Conservation (phyloP, 2,797 vertebrate genomes). For the Hippocampus kuda region DNA sequence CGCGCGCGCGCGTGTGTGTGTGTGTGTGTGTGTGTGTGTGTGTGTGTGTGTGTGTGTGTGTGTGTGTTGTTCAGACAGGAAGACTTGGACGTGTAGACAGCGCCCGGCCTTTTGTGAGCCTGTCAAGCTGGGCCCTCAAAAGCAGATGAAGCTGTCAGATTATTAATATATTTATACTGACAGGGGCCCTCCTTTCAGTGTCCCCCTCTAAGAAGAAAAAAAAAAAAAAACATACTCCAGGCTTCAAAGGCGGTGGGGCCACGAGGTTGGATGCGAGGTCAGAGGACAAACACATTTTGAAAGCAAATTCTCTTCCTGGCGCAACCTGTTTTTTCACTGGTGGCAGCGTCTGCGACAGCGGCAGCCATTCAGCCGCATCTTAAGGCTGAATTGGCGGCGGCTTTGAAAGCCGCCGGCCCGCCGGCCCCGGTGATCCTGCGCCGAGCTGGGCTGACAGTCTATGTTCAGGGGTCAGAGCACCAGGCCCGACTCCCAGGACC, state of each 20-base stretch:
- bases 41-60: conserved; percentile 8
- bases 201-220: conserved; percentile 42
- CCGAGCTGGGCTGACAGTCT: conserved; percentile 76
- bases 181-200: conserved; percentile 62
- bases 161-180: conserved; percentile 78
- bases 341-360: conserved; percentile 71
- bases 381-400: conserved; percentile 88
- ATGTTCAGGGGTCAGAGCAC: conserved; percentile 72
- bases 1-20: too few species aligned
- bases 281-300: conserved; percentile 74
- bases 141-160: conserved; percentile 82
- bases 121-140: conserved; percentile 71
- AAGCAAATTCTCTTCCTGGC: conserved; percentile 76
- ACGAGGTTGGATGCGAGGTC: conserved; percentile 61
- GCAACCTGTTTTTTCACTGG: conserved; percentile 88
- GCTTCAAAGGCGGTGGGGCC: conserved; percentile 68
- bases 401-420: conserved; percentile 80
- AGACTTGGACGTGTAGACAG: conserved; percentile 66
- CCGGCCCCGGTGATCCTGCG: conserved; percentile 69
- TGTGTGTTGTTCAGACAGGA: conserved; percentile 65
- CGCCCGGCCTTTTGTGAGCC: conserved; percentile 67
- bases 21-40: conserved; percentile 59
- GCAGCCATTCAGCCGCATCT: conserved; percentile 83
- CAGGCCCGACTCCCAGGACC: conserved; percentile 74
- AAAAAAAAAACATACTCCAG: conserved; percentile 60